Evolutionary conservation across 2,113 vertebrate genomes (phyloP), one percentile per base, ranked within the genome.

Genomic region (Pogona vitticeps): DNA sequence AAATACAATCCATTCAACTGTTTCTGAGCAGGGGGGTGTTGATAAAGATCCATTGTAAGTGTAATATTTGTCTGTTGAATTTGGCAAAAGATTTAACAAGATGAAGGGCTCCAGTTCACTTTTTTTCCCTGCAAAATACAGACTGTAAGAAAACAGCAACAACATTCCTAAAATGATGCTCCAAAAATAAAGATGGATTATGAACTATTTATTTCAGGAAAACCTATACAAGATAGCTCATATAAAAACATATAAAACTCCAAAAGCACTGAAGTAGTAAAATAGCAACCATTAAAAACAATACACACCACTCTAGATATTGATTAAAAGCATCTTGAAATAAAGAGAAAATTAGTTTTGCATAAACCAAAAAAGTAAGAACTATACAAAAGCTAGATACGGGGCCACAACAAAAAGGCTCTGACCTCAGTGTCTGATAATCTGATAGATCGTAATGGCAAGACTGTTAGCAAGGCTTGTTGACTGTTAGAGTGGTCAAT

Each of bases 1-100:
- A 91, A 99, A 98, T 79, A 99, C 90, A 92, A 99, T 98, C 99
- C 99, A 99, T 94, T 99, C 97, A 10, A 99, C 98, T 0, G 96
- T 98, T 95, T 99, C 98, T 17, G 96, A 96, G 95, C 98, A 99
- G 23, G 98, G 98, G 28, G 99, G 99, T 15, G 96, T 95, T 26
- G 98, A 98, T 92, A 99, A 93, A 1, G 99, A 99, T 46, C 98
- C 99, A 72, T 99, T 99, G 82, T 99, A 99, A 87, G 96, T 97
- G 85, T 98, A 99, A 86, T 98, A 99, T 88, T 98, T 99, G 79
- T 98, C 97, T 0, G 98, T 99, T 90, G 98, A 96, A 80, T 98
- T 98, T 0, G 99, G 99, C 85, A 99, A 96, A 89, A 99, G 97
- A 73, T 97, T 97, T 89, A 95, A 94, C 90, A 97, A 92, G 42